Base-by-base conservation (phyloP, 2,888 invertebrate genomes). In the Buathra laborator region DNA sequence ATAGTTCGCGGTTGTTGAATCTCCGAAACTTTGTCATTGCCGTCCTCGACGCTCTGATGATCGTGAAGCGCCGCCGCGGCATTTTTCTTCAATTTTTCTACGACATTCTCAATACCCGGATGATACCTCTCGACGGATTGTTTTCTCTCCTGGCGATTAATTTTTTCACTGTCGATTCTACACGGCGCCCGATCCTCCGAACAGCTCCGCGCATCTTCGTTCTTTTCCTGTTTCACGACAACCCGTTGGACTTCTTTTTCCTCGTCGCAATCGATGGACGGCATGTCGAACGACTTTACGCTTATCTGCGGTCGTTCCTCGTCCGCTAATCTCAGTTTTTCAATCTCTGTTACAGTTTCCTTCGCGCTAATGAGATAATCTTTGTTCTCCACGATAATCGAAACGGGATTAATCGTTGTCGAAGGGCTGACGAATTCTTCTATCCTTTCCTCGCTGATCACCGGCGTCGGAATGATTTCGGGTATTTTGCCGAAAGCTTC, bases 1-100 rank as follows among this genome's bases (percentile, higher is more conserved):
- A 59, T 37, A 29, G 62, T 51, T 44, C 53, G 46, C 7, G 64
- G 16, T 32, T 72, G 32, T 37, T 76, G 75, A 51, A 71, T 62
- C n/a, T 62, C 74, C 24, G 59, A 44, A 37, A 62, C 10, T 12
- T 64, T 68, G 16, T 84, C 86, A 4, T 84, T 84, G 0, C 78
- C 32, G 0, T 88, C 84, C 1, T 90, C 89, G 24, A 76, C 19
- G 37, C 74, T 90, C 0, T 86, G 70, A 84, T 85, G 48, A 74
- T 89, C 88, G 24, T 88, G 88, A 9, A 86, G 66, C 3, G 88
- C 86, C 0, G 92, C 92, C 0, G 90, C 92, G 29, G 92, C 92
- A 48, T 93, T 93, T 81, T 93, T 93, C 83, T 93, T 93, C 70
- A 93, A 66, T 71, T 93, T 93, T 74, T 93, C 93, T 3, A 93